phyloP scores from a whole-genome alignment of 2,888 invertebrate species.

The Thalpophila matura region DNA sequence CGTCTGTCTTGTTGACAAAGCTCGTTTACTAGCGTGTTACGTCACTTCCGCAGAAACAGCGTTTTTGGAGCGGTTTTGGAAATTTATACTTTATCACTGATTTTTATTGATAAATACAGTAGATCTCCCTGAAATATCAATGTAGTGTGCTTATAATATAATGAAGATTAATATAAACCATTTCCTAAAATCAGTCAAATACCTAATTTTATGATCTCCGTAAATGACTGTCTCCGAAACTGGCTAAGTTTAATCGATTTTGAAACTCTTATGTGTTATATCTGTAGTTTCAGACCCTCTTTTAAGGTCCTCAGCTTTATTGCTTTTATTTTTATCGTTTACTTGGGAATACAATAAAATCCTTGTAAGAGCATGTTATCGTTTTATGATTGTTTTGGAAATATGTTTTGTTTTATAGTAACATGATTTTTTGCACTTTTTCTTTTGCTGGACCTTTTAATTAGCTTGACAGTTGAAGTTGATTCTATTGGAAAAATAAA shows the following conservation, averaged over 20 bases:
- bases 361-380: slow-evolving; percentile 42
- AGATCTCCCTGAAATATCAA: too few relatives aligned
- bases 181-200: too few relatives aligned
- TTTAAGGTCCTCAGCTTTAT: slow-evolving; percentile 57
- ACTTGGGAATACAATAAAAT: slow-evolving; percentile 50
- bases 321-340: slow-evolving; percentile 57
- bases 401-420: slow-evolving; percentile 40
- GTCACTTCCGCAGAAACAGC: too few relatives aligned
- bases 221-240: slow-evolving; percentile 58
- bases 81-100: too few relatives aligned
- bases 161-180: too few relatives aligned
- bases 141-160: too few relatives aligned
- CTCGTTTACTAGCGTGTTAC: too few relatives aligned
- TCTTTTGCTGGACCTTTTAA: not conserved
- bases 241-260: slow-evolving; percentile 75
- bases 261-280: slow-evolving; percentile 50
- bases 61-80: too few relatives aligned
- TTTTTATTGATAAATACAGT: too few relatives aligned
- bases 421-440: not conserved
- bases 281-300: slow-evolving; percentile 58
- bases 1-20: too few relatives aligned
- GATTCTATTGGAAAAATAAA: not conserved
- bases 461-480: not conserved
- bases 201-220: slow-evolving; percentile 57
- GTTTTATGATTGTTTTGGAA: slow-evolving; percentile 54